Evolutionary conservation across 2,888 invertebrate species (phyloP), one percentile per base, ranked within the genome.

Genomic region (Noctua janthe): DNA sequence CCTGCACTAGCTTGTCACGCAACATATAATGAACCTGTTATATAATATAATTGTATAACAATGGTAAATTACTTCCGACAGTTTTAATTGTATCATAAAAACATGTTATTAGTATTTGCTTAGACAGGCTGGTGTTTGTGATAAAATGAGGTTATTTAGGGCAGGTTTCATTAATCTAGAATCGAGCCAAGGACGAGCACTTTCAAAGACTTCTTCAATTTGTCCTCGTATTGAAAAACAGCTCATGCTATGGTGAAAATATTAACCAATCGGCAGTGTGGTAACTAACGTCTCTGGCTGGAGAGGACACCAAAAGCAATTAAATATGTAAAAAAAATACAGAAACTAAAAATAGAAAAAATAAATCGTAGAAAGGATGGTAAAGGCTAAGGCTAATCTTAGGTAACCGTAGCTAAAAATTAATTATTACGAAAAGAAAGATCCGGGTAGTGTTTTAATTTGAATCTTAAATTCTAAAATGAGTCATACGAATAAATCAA

Each of bases 21-120:
- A 74, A 87, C 69, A 62, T 71, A 62, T 39, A 75, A 54, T 39
- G 77, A 84, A 77, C 84, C 64, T 59, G 47, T 77, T n/a, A 49
- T 29, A 39, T 80, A 74, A 76, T 35, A 77, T 82, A 85, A 85
- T 66, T 23, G 23, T 43, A 6, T 29, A 75, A 87, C 80, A 87
- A 88, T 77, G n/a, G 78, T 17, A 66, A 76, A 85, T 70, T 62
- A 69, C 74, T 81, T 85, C 78, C 62, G 88, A 79, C 88, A 79
- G 67, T 71, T 75, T 79, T 77, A 43, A 84, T 76, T 75, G 51
- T 71, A 73, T 49, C 23, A n/a, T 78, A 51, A 78, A 67, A 15
- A 76, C 71, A 29, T 51, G 62, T 47, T 76, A 66, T 66, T 70
- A 74, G 66, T 54, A 51, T 20, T 64, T 56, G 5, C 15, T 51